These are phyloP conservation scores for Stenichneumon culpator DNA, from an alignment of 2,888 invertebrate genomes.

Conservation along the genomic window DNA sequence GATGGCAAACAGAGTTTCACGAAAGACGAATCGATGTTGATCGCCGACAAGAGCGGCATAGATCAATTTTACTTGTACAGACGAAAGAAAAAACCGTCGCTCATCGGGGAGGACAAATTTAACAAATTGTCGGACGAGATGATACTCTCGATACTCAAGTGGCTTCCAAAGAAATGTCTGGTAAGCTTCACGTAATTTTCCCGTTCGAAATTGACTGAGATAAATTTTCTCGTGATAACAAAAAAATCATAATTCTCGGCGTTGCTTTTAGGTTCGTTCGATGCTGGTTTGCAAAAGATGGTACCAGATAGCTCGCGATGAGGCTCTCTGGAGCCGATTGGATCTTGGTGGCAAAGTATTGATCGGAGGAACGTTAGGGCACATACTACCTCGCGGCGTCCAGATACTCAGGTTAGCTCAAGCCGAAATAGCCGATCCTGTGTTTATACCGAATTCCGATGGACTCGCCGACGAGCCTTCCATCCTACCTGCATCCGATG, in stretches of 20 bases:
- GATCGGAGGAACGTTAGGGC: conserved; percentile 89
- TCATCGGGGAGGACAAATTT: conserved; percentile 89
- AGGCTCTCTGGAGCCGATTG: conserved; percentile 94
- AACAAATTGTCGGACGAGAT: conserved; percentile 94
- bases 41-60: conserved; percentile 80
- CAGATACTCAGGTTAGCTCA: conserved; percentile 92
- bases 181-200: conserved; percentile 86
- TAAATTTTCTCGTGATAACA: not conserved
- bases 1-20: conserved; percentile 77
- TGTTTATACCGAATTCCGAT: conserved; percentile 84
- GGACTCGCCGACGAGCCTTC: conserved; percentile 31
- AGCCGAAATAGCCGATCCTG: conserved; percentile 89
- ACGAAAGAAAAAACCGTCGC: conserved; percentile 83
- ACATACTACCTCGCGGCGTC: conserved; percentile 92
- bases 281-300: conserved; percentile 89
- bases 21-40: conserved; percentile 74
- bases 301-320: conserved; percentile 92
- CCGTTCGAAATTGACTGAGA: not conserved
- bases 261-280: conserved; percentile 82
- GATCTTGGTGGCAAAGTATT: conserved; percentile 92
- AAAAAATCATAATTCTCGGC: not conserved
- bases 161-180: conserved; percentile 93
- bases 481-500: conserved; percentile 69
- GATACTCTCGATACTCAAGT: conserved; percentile 92
- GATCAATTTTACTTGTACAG: conserved; percentile 79